These are phyloP conservation scores for Campylomormyrus numenius DNA, from an alignment of 2,113 vertebrate genomes.

Conservation along the genomic window DNA sequence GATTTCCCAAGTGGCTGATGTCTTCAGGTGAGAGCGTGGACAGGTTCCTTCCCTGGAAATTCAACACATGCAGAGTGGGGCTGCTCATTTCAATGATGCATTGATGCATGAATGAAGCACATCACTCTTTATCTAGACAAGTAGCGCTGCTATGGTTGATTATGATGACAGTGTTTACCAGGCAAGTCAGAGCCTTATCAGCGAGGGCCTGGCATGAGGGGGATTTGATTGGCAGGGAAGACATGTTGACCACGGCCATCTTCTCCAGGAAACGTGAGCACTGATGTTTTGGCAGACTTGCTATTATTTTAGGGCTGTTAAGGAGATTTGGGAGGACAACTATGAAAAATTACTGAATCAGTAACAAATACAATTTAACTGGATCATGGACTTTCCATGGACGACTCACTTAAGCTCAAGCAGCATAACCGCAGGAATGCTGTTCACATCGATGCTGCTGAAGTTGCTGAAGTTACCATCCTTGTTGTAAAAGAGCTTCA, in stretches of 20 bases:
- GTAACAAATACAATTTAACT: neutral
- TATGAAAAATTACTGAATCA: neutral
- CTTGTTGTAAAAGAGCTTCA: constrained; percentile 43
- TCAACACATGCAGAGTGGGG: neutral
- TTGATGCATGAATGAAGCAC: neutral
- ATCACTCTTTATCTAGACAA: neutral
- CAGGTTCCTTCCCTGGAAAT: constrained; percentile 39
- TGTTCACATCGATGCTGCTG: constrained; percentile 40
- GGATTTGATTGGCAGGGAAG: constrained; percentile 15
- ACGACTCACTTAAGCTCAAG: constrained; percentile 48
- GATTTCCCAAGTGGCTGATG: constrained; percentile 37
- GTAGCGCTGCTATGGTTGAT: neutral
- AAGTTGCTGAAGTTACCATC: constrained; percentile 45
- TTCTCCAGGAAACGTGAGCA: constrained; percentile 43
- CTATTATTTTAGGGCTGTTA: constrained; percentile 36
- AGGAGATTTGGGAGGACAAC: neutral
- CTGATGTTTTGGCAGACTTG: constrained; percentile 39
- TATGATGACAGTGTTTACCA: constrained; percentile 27
- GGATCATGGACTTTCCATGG: neutral
- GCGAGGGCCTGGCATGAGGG: constrained; percentile 30
- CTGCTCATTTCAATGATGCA: neutral
- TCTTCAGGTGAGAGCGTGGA: constrained; percentile 37
- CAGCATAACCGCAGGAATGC: constrained; percentile 43
- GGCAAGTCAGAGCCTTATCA: constrained; percentile 43
- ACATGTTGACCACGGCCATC: constrained; percentile 42